Evolutionary conservation across 2,888 invertebrate genomes (phyloP).

Genomic region (Mesodorylaimus sp.): DNA sequence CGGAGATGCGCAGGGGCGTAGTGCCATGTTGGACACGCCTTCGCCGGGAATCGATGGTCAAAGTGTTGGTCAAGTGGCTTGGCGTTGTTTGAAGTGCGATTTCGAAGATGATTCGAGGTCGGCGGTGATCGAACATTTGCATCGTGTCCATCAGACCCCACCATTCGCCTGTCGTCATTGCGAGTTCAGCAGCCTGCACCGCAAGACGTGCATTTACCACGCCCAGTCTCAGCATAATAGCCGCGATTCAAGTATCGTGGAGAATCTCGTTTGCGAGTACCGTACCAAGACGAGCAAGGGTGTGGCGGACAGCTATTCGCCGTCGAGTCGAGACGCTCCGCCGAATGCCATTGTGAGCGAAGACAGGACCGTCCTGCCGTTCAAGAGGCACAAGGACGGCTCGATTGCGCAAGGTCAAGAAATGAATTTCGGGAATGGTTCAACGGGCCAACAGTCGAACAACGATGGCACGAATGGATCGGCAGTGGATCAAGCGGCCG

Average conservation of each 20-base stretch:
- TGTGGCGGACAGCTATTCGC: not conserved
- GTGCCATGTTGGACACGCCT: too few relatives aligned
- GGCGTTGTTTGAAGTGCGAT: conserved; percentile 1
- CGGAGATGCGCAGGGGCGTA: too few relatives aligned
- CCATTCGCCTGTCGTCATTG: conserved; percentile 4
- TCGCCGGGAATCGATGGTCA: too few relatives aligned
- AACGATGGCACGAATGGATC: not conserved
- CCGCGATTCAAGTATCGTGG: not conserved
- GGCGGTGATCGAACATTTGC: conserved; percentile 6
- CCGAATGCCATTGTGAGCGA: not conserved
- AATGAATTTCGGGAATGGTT: too few relatives aligned
- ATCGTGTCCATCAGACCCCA: not conserved
- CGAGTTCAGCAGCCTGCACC: conserved; percentile 4
- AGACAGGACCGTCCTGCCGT: not conserved
- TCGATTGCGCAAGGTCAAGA: not conserved
- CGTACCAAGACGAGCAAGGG: not conserved
- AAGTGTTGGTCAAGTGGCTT: too few relatives aligned
- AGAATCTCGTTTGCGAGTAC: not conserved
- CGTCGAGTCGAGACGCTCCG: too few relatives aligned
- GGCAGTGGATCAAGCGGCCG: too few relatives aligned
- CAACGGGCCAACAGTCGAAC: not conserved
- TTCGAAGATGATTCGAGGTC: not conserved
- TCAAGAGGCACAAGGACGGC: not conserved
- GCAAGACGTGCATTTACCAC: conserved; percentile 5
- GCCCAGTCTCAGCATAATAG: not conserved